These are phyloP conservation scores for Synodontis membranacea DNA, from an alignment of 2,113 vertebrate genomes.

Conservation along the genomic window DNA sequence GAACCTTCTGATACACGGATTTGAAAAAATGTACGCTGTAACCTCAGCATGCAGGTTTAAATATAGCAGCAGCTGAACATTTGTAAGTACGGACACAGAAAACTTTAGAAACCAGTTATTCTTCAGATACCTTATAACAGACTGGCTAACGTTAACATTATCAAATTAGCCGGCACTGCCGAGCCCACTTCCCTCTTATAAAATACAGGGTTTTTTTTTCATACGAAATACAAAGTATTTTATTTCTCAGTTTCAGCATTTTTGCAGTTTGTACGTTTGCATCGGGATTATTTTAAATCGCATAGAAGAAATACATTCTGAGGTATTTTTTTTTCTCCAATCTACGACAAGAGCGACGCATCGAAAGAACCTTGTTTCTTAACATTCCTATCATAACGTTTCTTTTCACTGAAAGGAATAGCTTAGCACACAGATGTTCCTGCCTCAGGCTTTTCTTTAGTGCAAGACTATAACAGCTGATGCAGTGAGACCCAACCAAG, in stretches of 20 bases:
- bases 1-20: neutral
- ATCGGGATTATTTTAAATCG: neutral
- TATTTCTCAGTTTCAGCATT: neutral
- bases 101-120: neutral
- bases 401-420: constrained; percentile 25
- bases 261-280: neutral
- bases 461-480: constrained; percentile 5
- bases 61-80: neutral
- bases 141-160: neutral
- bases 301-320: neutral
- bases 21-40: neutral
- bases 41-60: neutral
- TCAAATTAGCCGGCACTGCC: neutral
- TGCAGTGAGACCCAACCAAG: constrained; percentile 19
- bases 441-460: constrained; percentile 34
- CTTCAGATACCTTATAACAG: neutral
- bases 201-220: neutral
- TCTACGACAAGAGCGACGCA: neutral
- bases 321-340: neutral
- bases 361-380: constrained; percentile 3
- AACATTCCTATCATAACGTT: constrained; percentile 18
- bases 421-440: constrained; percentile 18
- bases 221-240: neutral
- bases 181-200: neutral
- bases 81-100: neutral